phyloP scores from a whole-genome alignment of 2,797 vertebrate species.

The Spizella passerina region DNA sequence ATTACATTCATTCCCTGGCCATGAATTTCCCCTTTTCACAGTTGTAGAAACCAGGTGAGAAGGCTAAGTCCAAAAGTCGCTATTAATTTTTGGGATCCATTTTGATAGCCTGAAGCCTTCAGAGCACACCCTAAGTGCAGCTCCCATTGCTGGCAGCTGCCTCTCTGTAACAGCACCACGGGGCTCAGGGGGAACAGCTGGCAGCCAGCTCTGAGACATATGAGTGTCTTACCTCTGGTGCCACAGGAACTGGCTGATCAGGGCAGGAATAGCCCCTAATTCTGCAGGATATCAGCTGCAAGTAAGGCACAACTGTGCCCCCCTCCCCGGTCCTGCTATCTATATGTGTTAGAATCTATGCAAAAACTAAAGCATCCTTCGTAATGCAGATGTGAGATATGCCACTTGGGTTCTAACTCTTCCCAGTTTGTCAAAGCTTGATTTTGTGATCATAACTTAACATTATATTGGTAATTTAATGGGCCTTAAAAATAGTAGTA shows the following conservation, averaged over 20 bases:
- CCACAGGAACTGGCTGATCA: not conserved
- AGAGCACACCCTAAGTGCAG: not conserved
- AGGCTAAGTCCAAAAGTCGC: not conserved
- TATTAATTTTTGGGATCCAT: not conserved
- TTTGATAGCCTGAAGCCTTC: not conserved
- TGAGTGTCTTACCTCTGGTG: not conserved
- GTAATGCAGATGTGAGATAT: not conserved
- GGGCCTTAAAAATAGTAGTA: not conserved
- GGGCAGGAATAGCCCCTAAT: not conserved
- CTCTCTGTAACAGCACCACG: accelerated
- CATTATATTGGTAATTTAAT: not conserved
- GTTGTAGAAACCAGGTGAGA: not conserved
- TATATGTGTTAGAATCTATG: not conserved
- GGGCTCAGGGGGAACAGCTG: not conserved
- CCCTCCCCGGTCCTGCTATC: not conserved
- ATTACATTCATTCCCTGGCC: not conserved
- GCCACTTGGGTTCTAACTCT: not conserved
- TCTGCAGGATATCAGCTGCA: not conserved
- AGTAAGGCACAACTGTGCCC: not conserved
- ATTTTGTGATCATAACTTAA: not conserved
- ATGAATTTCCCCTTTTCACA: not conserved
- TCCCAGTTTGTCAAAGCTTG: not conserved
- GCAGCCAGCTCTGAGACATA: not conserved
- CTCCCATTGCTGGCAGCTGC: not conserved
- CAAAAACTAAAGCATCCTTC: not conserved